phyloP scores from a whole-genome alignment of 2,113 vertebrate species.

The Cepphus grylle region DNA sequence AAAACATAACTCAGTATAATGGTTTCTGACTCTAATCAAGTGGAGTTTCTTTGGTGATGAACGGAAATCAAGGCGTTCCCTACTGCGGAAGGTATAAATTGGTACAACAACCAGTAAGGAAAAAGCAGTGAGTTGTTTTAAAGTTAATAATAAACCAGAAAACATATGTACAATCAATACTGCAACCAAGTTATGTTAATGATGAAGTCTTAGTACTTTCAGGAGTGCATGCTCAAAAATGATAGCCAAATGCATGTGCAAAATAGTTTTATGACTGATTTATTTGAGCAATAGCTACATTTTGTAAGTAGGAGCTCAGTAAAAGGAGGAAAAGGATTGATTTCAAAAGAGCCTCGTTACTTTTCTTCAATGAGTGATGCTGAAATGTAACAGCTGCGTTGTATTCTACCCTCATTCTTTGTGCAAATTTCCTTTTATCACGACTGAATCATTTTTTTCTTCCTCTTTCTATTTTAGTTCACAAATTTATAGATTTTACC shows the following conservation, averaged over 20 bases:
- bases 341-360: neutral
- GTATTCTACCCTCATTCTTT: neutral
- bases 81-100: neutral
- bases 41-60: neutral
- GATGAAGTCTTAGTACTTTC: neutral
- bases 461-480: conserved; percentile 32
- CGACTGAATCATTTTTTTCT: neutral
- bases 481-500: neutral
- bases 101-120: neutral
- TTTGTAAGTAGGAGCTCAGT: neutral
- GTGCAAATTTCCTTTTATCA: conserved; percentile 24
- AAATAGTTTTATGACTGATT: neutral
- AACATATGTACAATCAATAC: neutral
- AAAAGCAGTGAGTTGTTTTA: neutral
- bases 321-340: neutral
- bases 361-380: neutral
- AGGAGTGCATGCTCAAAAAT: neutral
- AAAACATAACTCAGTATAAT: neutral
- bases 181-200: neutral
- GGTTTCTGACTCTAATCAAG: neutral
- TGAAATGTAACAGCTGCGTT: conserved; percentile 28
- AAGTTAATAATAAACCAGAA: conserved; percentile 11
- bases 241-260: neutral
- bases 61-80: neutral
- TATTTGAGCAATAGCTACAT: neutral